Evolutionary conservation across 2,113 vertebrate species (phyloP), one percentile per base, ranked within the genome.

Genomic region (Mustela lutreola): DNA sequence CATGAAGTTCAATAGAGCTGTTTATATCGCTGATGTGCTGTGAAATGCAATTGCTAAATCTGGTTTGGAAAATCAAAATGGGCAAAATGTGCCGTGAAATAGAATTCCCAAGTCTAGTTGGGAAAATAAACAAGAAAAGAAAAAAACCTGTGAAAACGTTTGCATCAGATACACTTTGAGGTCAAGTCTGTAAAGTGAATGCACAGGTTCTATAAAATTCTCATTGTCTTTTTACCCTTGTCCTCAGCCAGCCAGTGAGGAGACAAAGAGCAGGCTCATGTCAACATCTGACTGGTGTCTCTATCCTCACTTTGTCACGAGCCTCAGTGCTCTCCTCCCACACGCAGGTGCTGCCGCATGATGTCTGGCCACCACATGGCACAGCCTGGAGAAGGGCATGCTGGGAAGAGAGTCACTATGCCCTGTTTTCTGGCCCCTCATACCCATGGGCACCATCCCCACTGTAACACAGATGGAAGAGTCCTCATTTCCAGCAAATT

Each of bases 11-110:
- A 76, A 33, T 56, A 67, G 89, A 48, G 21, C 53, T 81, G 73
- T 88, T 97, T 89, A 24, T 22, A 56, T 86, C 83, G 65, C 65
- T 75, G 21, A 85, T 79, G 56, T 39, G 42, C 95, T 96, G 84
- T 95, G 92, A 96, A 95, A 92, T 79, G 26, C 19, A 95, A 87
- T 79, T 92, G 73, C 92, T 95, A 89, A 96, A 91, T 89, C 88
- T 94, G 92, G 95, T 85, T 97, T 97, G 78, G 48, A 94, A 94
- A 97, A 95, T 95, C 65, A 97, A 82, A 96, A 82, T 50, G 39
- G 56, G 60, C 36, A 76, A 96, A 97, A 90, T 85, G 71, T 88
- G 60, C 71, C 19, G 33, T 75, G 75, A 96, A 97, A 87, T 60
- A 96, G 67, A 96, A 89, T 97, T 97, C 86, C 87, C 79, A 92